These are phyloP conservation scores for Mesopsocus fuscifrons DNA, from an alignment of 2,888 invertebrate genomes.

Conservation along the genomic window DNA sequence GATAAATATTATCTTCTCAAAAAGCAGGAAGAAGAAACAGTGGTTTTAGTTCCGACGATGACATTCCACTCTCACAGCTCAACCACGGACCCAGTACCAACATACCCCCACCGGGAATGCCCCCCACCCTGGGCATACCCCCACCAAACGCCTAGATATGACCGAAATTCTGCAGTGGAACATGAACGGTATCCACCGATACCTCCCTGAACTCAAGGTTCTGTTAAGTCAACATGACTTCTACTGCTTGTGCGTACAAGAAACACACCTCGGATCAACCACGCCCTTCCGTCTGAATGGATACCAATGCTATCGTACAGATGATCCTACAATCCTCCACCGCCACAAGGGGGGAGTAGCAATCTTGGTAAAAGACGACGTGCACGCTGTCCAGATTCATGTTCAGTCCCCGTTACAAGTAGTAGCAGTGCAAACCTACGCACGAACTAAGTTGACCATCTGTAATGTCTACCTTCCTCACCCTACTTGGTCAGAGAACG, in stretches of 20 bases:
- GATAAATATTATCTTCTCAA: too few relatives aligned
- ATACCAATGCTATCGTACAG: too few relatives aligned
- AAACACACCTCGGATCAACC: constrained; percentile 15
- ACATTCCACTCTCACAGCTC: too few relatives aligned
- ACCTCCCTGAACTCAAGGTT: constrained; percentile 14
- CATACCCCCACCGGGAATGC: too few relatives aligned
- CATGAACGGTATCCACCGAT: constrained; percentile 14
- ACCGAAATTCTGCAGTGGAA: constrained; percentile 16
- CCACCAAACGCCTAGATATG: too few relatives aligned
- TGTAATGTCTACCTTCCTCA: constrained; percentile 14
- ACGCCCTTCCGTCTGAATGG: constrained; percentile 9
- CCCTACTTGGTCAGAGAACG: neutral
- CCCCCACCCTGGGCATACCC: too few relatives aligned
- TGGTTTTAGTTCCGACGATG: too few relatives aligned
- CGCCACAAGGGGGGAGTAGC: constrained; percentile 15
- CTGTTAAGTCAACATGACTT: constrained; percentile 12
- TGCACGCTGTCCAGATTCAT: constrained; percentile 9
- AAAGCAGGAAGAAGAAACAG: too few relatives aligned
- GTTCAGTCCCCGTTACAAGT: constrained; percentile 13
- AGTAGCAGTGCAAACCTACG: constrained; percentile 11
- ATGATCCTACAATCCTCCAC: too few relatives aligned
- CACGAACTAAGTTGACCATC: constrained; percentile 9
- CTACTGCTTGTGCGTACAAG: constrained; percentile 15
- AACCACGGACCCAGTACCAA: too few relatives aligned
- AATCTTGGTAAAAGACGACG: constrained; percentile 12